A percentile compares a stretch with the other conserved stretches of the same genome.
phyloP scores from a whole-genome alignment of 1,140 invertebrate species.

The Cephus cinctus region DNA sequence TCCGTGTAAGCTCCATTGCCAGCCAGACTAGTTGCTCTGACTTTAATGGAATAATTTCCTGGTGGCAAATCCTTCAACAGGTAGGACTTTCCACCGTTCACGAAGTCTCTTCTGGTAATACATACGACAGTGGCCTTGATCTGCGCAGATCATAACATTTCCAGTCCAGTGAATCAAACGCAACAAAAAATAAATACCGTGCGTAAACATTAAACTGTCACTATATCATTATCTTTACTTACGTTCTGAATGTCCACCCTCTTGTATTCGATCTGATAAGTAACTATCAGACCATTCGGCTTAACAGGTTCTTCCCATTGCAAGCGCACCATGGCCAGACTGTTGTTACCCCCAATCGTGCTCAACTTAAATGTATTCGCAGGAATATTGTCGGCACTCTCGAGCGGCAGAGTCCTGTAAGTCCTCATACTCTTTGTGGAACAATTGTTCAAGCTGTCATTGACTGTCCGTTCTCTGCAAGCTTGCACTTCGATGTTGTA shows the following conservation, averaged over 20 bases:
- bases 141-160: too few relatives aligned
- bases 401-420: constrained; percentile 50
- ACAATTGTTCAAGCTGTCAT: constrained; percentile 45
- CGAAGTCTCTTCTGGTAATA: constrained; percentile 55
- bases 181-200: too few relatives aligned
- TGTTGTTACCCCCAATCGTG: constrained; percentile 42
- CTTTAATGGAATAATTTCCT: constrained; percentile 81
- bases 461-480: constrained; percentile 61
- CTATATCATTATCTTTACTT: constrained; percentile 29
- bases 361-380: constrained; percentile 48
- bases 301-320: constrained; percentile 76
- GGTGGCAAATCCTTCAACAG: constrained; percentile 62
- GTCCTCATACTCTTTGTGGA: constrained; percentile 50
- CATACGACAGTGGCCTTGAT: constrained; percentile 56
- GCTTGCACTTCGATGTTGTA: constrained; percentile 73
- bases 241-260: constrained; percentile 63
- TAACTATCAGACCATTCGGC: constrained; percentile 84
- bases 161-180: too few relatives aligned
- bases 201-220: neutral
- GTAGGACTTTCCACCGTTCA: constrained; percentile 43
- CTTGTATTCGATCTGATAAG: constrained; percentile 77
- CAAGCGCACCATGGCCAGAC: constrained; percentile 58
- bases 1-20: constrained; percentile 72
- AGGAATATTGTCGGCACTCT: constrained; percentile 63
- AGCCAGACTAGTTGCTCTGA: constrained; percentile 77